phyloP scores from a whole-genome alignment of 92 coral and sea anemone genomes.

The Blastomussa wellsi region DNA sequence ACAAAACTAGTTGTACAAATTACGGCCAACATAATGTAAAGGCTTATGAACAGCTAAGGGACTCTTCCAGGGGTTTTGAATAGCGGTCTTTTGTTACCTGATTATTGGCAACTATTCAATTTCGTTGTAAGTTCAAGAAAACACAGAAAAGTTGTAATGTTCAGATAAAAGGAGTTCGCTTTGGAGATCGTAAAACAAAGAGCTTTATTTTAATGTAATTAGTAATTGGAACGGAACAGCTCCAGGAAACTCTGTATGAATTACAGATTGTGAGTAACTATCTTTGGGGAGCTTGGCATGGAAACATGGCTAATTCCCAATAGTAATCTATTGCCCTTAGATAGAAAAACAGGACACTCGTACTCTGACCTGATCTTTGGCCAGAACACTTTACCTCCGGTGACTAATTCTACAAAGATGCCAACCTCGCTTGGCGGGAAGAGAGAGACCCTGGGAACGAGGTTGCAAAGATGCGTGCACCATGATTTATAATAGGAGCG shows the following conservation, averaged over 20 bases:
- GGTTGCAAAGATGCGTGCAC: not conserved
- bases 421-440: too few relatives aligned
- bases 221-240: too few relatives aligned
- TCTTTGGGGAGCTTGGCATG: not conserved
- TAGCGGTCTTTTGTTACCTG: not conserved
- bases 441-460: too few relatives aligned
- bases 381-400: not conserved
- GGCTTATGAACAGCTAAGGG: not conserved
- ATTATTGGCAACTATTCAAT: not conserved
- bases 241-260: not conserved
- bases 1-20: not conserved
- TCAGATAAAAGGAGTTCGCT: not conserved
- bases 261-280: not conserved
- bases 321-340: not conserved
- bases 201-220: not conserved
- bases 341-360: not conserved
- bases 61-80: not conserved
- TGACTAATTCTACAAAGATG: not conserved
- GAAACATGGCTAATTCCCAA: not conserved
- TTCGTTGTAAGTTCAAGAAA: not conserved
- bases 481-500: not conserved
- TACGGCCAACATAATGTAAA: not conserved
- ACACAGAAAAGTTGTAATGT: not conserved
- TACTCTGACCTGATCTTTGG: not conserved
- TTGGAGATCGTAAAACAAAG: not conserved